Conservation (phyloP, 2,888 invertebrate genomes). For the Trachelus stipa region DNA sequence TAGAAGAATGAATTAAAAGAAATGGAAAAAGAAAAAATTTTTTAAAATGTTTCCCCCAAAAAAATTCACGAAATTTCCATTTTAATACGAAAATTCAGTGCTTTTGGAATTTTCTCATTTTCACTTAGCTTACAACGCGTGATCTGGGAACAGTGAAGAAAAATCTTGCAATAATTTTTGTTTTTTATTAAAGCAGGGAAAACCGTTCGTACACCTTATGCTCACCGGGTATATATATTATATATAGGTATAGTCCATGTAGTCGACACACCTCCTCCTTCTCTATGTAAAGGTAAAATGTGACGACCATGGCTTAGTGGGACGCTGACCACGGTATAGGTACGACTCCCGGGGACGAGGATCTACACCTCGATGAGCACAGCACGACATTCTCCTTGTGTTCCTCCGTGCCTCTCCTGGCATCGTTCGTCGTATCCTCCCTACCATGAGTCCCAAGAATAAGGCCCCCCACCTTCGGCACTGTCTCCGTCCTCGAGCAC, state of each 20-base stretch:
- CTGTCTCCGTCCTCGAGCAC: constrained; percentile 47
- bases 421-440: constrained; percentile 17
- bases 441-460: constrained; percentile 16
- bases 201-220: too few relatives aligned
- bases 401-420: constrained; percentile 30
- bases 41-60: accelerated
- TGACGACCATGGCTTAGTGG: constrained; percentile 61
- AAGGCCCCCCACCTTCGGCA: not conserved
- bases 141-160: too few relatives aligned
- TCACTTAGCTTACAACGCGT: too few relatives aligned
- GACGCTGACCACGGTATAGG: constrained; percentile 63
- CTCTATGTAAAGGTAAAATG: constrained; percentile 38
- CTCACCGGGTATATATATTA: too few relatives aligned
- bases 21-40: too few relatives aligned
- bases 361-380: constrained; percentile 67
- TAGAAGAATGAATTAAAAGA: too few relatives aligned
- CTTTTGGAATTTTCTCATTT: too few relatives aligned
- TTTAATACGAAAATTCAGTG: too few relatives aligned
- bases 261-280: not conserved
- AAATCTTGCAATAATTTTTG: too few relatives aligned
- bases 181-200: too few relatives aligned
- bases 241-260: too few relatives aligned
- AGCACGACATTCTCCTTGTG: constrained; percentile 61
- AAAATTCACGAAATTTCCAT: too few relatives aligned
- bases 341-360: constrained; percentile 64